Conservation (phyloP, 2,113 vertebrate genomes). For the Carlito syrichta region DNA sequence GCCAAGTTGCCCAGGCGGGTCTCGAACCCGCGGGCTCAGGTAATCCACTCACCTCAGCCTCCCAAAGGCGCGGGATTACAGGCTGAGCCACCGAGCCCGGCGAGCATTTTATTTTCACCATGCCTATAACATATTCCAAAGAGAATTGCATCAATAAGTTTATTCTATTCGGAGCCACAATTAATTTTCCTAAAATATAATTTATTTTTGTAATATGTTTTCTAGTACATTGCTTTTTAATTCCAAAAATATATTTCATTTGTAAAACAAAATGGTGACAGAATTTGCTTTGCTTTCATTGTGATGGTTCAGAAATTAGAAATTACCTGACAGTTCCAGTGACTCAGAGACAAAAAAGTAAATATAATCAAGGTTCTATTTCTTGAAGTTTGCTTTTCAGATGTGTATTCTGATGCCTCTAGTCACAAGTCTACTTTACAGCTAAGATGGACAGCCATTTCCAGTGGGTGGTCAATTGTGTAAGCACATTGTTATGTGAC, state of each 20-base stretch:
- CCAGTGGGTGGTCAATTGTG: not conserved
- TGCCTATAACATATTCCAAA: not conserved
- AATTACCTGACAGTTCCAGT: not conserved
- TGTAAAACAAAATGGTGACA: slow-evolving; percentile 3
- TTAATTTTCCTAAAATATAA: slow-evolving; percentile 46
- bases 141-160: not conserved
- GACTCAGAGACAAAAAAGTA: not conserved
- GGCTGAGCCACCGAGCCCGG: too few species aligned
- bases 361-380: not conserved
- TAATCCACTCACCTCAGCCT: too few species aligned
- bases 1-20: too few species aligned
- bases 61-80: too few species aligned
- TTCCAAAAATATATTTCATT: slow-evolving; percentile 46
- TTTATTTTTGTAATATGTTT: slow-evolving; percentile 28
- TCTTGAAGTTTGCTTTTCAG: not conserved
- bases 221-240: slow-evolving; percentile 39
- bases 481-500: not conserved
- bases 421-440: not conserved
- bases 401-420: not conserved
- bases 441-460: not conserved
- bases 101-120: slow-evolving; percentile 29
- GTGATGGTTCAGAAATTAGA: not conserved
- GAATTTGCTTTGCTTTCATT: slow-evolving; percentile 37
- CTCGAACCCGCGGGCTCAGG: too few species aligned
- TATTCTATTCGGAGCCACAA: not conserved